phyloP scores from a whole-genome alignment of 1,140 invertebrate species.

The Melanaphis sacchari region DNA sequence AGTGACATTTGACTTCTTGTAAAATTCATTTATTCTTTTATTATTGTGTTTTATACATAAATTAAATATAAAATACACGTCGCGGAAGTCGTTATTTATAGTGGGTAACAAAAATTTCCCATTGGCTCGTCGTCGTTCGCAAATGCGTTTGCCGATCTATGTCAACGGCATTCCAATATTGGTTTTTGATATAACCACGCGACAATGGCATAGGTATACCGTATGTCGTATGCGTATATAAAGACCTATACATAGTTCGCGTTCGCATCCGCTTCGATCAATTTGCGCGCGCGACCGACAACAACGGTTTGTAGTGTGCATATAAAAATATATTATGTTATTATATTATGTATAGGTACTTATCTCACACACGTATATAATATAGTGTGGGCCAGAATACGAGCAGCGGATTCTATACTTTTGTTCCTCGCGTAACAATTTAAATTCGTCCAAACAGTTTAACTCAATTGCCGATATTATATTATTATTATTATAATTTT shows the following conservation, averaged over 20 bases:
- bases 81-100: background rate
- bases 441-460: constrained; percentile 29
- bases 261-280: constrained; percentile 31
- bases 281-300: background rate
- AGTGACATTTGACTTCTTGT: background rate
- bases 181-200: background rate
- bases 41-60: background rate
- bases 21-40: background rate
- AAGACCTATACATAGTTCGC: background rate
- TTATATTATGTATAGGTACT: background rate
- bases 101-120: background rate
- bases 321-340: background rate
- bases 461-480: constrained; percentile 8
- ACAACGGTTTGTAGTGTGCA: background rate
- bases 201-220: constrained; percentile 21
- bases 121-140: background rate
- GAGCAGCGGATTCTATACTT: background rate
- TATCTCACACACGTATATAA: background rate
- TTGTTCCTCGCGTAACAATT: background rate
- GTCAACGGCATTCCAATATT: constrained; percentile 22
- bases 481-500: background rate
- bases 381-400: background rate
- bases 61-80: background rate
- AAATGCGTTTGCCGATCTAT: background rate
- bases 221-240: background rate